Conservation (phyloP, 2,888 invertebrate genomes). For the Melinaea menophilus region DNA sequence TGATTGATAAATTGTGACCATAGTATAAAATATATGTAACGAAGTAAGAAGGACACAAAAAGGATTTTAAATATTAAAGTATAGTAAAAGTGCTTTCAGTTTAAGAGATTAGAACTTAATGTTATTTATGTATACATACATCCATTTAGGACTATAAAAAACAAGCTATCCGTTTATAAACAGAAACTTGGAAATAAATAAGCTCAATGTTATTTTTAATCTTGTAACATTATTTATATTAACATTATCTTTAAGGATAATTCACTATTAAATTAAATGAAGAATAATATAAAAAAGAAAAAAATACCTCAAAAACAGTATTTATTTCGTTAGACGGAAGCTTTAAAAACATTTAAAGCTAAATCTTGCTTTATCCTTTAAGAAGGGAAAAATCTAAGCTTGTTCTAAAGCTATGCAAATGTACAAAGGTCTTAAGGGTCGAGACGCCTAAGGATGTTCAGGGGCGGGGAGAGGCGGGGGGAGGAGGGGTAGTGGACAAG, state of each 20-base stretch:
- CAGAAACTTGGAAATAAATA: too few relatives aligned
- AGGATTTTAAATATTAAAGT: too few relatives aligned
- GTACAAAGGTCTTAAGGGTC: constrained; percentile 71
- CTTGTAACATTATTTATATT: too few relatives aligned
- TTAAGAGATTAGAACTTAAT: too few relatives aligned
- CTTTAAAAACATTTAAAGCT: constrained; percentile 23
- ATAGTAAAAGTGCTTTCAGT: too few relatives aligned
- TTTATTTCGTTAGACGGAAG: neutral
- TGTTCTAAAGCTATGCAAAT: constrained; percentile 73
- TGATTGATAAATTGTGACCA: too few relatives aligned
- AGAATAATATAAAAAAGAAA: neutral
- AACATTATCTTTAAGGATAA: neutral
- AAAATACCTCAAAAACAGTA: neutral
- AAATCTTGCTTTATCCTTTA: constrained; percentile 61
- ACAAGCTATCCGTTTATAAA: too few relatives aligned
- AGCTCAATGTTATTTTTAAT: too few relatives aligned
- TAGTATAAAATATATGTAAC: too few relatives aligned
- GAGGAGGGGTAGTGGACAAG: constrained; percentile 55
- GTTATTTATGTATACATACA: too few relatives aligned
- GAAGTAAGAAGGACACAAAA: too few relatives aligned
- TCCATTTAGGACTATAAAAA: too few relatives aligned
- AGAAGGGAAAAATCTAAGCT: constrained; percentile 70
- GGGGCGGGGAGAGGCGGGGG: constrained; percentile 36
- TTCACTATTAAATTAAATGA: constrained; percentile 10
- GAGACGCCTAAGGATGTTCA: constrained; percentile 39